A percentile compares a stretch with the other conserved stretches of the same genome.
Conservation (phyloP, 2,888 invertebrate species). For the Dolomedes plantarius region DNA sequence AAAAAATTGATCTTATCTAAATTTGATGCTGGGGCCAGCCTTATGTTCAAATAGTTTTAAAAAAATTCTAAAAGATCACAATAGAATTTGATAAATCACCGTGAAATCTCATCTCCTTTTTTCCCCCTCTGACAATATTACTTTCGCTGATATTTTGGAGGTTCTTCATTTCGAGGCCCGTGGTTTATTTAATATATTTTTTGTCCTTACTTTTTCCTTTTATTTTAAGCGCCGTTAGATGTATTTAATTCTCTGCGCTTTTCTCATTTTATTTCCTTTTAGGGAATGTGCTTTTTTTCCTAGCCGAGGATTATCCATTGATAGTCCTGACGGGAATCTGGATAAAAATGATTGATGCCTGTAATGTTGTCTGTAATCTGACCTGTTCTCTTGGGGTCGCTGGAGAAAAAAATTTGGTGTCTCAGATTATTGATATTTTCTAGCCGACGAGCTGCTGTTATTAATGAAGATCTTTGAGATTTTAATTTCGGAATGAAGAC, state of each 20-base stretch:
- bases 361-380: conserved; percentile 21
- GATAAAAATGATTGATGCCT: conserved; percentile 36
- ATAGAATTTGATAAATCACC: neutral
- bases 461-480: conserved; percentile 4
- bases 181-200: neutral
- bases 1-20: no score
- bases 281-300: neutral
- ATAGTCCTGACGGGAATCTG: neutral
- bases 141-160: neutral
- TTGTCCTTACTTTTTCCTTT: neutral
- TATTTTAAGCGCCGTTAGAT: neutral
- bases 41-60: no score
- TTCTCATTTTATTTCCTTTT: neutral
- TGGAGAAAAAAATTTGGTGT: neutral
- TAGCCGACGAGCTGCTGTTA: neutral
- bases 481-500: neutral
- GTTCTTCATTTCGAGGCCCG: neutral
- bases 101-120: neutral
- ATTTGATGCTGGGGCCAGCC: no score
- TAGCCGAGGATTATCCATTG: neutral
- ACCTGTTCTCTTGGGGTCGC: neutral
- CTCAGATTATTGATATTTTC: neutral
- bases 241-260: neutral
- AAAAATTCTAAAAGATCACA: neutral
- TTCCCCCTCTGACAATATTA: neutral